Conservation (phyloP, 2,888 invertebrate species). For the Schizotus pectinicornis region DNA sequence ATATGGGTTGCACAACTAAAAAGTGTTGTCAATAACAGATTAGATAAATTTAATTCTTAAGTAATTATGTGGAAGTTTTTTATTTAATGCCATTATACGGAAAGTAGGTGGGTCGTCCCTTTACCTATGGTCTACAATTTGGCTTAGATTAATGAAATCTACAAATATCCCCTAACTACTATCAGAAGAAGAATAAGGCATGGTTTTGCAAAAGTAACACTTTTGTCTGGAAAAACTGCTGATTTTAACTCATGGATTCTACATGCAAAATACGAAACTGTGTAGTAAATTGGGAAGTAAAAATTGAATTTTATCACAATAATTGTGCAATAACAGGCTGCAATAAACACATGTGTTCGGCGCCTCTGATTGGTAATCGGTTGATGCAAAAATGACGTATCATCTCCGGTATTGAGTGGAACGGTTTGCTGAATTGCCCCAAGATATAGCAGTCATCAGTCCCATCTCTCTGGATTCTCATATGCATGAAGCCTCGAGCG, state of each 20-base stretch:
- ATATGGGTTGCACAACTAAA: conserved; percentile 35
- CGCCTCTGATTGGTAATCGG: conserved; percentile 91
- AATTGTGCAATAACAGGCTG: conserved; percentile 90
- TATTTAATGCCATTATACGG: conserved; percentile 21
- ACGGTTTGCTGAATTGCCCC: conserved; percentile 92
- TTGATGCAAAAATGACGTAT: conserved; percentile 93
- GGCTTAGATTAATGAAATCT: background rate
- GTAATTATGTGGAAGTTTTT: conserved; percentile 37
- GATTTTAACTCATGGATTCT: too few species aligned
- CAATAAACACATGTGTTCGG: conserved; percentile 94
- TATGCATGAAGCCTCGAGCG: conserved; percentile 95
- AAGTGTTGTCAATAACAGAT: conserved; percentile 27
- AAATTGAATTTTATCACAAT: conserved; percentile 59
- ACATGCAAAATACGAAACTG: background rate
- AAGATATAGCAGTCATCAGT: conserved; percentile 83
- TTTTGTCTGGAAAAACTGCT: too few species aligned
- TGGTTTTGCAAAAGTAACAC: too few species aligned
- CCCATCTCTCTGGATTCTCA: conserved; percentile 85
- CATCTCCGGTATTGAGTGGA: conserved; percentile 92
- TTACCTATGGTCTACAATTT: background rate
- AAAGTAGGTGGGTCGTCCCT: conserved; percentile 13
- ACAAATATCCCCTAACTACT: background rate
- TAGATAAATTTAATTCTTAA: conserved; percentile 24
- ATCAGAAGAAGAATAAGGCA: background rate
- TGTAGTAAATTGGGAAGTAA: conserved; percentile 8